These are phyloP conservation scores for Apotomis betuletana DNA, from an alignment of 2,888 invertebrate genomes.

Conservation along the genomic window DNA sequence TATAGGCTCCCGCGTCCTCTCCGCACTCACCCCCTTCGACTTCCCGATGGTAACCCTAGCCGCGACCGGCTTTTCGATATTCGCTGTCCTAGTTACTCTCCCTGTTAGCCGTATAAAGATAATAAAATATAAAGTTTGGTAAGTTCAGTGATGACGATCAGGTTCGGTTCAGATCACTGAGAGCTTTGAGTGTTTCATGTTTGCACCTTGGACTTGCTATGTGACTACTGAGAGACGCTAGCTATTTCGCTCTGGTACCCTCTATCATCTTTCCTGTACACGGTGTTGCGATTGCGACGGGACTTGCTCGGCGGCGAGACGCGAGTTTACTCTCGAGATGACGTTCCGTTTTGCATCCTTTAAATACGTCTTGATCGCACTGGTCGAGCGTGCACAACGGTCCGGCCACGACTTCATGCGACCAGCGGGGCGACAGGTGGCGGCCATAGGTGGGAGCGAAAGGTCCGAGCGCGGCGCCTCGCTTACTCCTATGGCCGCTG, in stretches of 20 bases:
- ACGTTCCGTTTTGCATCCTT: conserved; percentile 34
- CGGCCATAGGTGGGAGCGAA: no score
- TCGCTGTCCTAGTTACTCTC: conserved; percentile 67
- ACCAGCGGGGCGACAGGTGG: no score
- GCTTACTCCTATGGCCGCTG: no score
- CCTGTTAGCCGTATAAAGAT: conserved; percentile 61
- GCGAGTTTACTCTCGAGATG: conserved; percentile 47
- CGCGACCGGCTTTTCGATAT: conserved; percentile 58
- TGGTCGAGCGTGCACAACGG: neutral
- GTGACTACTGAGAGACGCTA: conserved; percentile 81
- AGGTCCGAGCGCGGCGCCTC: no score
- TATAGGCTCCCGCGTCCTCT: conserved; percentile 37
- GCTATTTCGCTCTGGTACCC: conserved; percentile 82
- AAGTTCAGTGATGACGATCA: conserved; percentile 73
- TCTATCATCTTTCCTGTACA: conserved; percentile 83
- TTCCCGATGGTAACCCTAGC: conserved; percentile 39
- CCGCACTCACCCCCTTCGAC: conserved; percentile 27
- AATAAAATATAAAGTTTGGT: conserved; percentile 63
- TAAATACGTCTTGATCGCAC: conserved; percentile 10
- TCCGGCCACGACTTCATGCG: no score
- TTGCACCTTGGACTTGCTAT: conserved; percentile 85
- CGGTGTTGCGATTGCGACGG: conserved; percentile 78
- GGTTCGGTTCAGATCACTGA: conserved; percentile 75
- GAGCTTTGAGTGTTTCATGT: conserved; percentile 85
- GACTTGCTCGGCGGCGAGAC: conserved; percentile 66